Conservation (phyloP, 2,797 vertebrate species). For the Tympanoctomys barrerae region DNA sequence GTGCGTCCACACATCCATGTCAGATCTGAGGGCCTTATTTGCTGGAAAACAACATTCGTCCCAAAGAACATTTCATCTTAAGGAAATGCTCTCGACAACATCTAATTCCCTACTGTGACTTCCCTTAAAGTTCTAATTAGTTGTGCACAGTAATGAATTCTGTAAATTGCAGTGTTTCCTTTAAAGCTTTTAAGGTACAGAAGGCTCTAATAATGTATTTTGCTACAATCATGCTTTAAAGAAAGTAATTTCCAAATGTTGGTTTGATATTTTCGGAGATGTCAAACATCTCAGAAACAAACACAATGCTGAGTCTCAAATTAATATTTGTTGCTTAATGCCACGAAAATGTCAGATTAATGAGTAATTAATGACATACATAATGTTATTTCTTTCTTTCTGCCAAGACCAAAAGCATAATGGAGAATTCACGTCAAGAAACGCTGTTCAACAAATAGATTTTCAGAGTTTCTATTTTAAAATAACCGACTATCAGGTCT, state of each 20-base stretch:
- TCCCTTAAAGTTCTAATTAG: conserved; percentile 83
- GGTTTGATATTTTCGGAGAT: conserved; percentile 70
- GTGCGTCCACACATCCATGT: background rate
- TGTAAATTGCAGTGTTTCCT: conserved; percentile 79
- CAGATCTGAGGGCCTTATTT: conserved; percentile 58
- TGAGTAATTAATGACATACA: conserved; percentile 55
- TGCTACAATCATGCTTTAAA: conserved; percentile 23
- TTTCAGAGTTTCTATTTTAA: conserved; percentile 76
- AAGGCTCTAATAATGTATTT: conserved; percentile 75
- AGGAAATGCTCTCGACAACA: conserved; percentile 69
- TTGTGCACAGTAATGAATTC: conserved; percentile 77
- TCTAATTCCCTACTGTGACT: conserved; percentile 79
- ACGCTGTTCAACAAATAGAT: conserved; percentile 65
- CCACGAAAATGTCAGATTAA: conserved; percentile 77
- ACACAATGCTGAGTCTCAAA: conserved; percentile 55
- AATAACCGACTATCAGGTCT: conserved; percentile 65
- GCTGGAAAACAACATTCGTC: conserved; percentile 65
- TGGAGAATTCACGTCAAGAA: conserved; percentile 66
- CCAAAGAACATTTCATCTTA: conserved; percentile 68
- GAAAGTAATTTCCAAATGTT: conserved; percentile 71
- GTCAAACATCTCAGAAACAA: conserved; percentile 70
- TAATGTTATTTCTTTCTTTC: conserved; percentile 67
- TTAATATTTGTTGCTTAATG: conserved; percentile 71
- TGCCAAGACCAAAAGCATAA: conserved; percentile 64
- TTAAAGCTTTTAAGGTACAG: conserved; percentile 78